Percentiles rank a stretch among this genome's conserved stretches.
phyloP scores from a whole-genome alignment of 30 jellyfish, hydroid and myxozoan genomes.

The Aurelia aurita region DNA sequence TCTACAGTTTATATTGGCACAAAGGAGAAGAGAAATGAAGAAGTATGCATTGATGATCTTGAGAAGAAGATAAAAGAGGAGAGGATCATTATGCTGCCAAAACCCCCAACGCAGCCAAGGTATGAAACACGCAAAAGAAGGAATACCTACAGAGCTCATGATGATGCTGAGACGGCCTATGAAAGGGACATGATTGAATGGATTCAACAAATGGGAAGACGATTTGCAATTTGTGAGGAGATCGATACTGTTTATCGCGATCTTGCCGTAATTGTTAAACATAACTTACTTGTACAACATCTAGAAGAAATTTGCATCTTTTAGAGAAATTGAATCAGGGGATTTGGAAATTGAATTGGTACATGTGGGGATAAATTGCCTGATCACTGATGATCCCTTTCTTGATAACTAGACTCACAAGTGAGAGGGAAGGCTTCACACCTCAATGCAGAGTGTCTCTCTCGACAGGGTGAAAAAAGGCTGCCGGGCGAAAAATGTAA shows the following conservation, averaged over 20 bases:
- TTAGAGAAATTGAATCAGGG: background rate
- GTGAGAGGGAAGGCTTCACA: too few species aligned
- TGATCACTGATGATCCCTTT: too few species aligned
- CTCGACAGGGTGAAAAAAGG: too few species aligned
- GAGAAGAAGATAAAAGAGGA: background rate
- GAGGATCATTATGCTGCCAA: background rate
- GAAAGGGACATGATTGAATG: conserved; percentile 45
- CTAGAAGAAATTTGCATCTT: conserved; percentile 90
- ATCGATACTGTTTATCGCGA: conserved; percentile 65
- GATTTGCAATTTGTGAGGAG: conserved; percentile 83
- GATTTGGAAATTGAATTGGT: too few species aligned
- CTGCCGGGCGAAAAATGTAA: too few species aligned
- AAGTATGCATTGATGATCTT: background rate
- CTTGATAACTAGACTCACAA: too few species aligned
- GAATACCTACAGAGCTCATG: conserved; percentile 2
- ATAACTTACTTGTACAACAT: conserved; percentile 77
- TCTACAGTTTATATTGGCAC: conserved; percentile 2
- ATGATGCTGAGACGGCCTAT: conserved; percentile 22
- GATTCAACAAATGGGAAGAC: conserved; percentile 58
- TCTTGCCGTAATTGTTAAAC: conserved; percentile 73
- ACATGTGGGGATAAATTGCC: too few species aligned
- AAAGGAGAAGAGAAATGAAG: background rate
- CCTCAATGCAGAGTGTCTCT: too few species aligned
- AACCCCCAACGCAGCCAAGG: conserved; percentile 12
- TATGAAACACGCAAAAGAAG: conserved; percentile 7